phyloP scores from a whole-genome alignment of 2,888 invertebrate species.

The Norana najaformis region DNA sequence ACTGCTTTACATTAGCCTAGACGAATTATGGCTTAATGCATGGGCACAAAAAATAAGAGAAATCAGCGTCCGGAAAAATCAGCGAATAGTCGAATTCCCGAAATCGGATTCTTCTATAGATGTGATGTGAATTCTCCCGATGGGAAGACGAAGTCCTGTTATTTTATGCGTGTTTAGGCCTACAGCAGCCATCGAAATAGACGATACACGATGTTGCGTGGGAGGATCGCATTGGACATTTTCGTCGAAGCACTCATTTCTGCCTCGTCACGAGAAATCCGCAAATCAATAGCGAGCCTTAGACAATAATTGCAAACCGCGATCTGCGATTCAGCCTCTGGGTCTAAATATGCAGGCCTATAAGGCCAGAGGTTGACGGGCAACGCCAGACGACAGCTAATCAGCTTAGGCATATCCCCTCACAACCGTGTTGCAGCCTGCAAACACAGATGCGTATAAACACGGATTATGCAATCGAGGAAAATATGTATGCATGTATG shows the following conservation, averaged over 20 bases:
- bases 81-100: too few relatives aligned
- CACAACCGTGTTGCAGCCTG: neutral
- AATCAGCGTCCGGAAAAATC: too few relatives aligned
- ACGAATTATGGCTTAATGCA: too few relatives aligned
- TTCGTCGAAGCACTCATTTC: neutral
- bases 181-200: neutral
- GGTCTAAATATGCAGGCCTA: neutral
- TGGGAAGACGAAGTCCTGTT: neutral
- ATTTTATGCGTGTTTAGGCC: too few relatives aligned
- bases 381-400: neutral
- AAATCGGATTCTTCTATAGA: too few relatives aligned
- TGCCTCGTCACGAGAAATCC: constrained; percentile 5
- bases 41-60: too few relatives aligned
- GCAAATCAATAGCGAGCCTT: neutral
- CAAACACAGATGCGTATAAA: neutral
- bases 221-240: neutral
- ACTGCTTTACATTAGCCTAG: too few relatives aligned
- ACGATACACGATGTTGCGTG: neutral
- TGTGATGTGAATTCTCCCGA: neutral
- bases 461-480: neutral
- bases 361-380: neutral
- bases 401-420: neutral
- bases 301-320: neutral
- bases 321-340: neutral
- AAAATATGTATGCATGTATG: too few relatives aligned